Conservation (phyloP, 1,140 invertebrate genomes). For the Cyphomyrmex costatus region DNA sequence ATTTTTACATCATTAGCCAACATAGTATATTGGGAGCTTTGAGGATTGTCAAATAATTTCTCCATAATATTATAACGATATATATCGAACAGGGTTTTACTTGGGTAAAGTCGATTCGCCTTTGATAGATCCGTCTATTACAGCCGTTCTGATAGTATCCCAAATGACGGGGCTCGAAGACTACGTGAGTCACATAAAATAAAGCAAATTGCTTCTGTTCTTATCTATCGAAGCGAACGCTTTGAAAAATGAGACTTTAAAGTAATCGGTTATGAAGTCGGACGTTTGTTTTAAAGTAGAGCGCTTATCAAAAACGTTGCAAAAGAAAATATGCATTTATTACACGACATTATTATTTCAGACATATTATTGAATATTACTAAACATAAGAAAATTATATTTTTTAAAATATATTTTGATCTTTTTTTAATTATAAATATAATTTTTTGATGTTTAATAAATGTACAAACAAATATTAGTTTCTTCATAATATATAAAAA, state of each 20-base stretch:
- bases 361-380: background rate
- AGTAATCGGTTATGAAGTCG: background rate
- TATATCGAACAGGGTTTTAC: background rate
- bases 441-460: background rate
- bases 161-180: background rate
- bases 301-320: background rate
- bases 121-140: slow-evolving; percentile 32
- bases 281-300: background rate
- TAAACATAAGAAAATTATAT: background rate
- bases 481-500: background rate
- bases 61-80: background rate
- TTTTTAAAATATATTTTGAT: too few relatives aligned
- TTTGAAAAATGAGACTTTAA: background rate
- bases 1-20: background rate
- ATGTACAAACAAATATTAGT: background rate
- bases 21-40: background rate
- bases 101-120: background rate
- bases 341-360: background rate
- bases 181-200: slow-evolving; percentile 12
- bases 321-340: slow-evolving; percentile 4
- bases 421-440: too few relatives aligned
- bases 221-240: slow-evolving; percentile 8
- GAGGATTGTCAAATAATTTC: background rate
- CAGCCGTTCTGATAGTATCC: background rate
- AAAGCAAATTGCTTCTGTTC: background rate